A percentile compares a stretch with the other conserved stretches of the same genome.
Conservation (phyloP, 2,888 invertebrate genomes). For the Ichneumon xanthorius region DNA sequence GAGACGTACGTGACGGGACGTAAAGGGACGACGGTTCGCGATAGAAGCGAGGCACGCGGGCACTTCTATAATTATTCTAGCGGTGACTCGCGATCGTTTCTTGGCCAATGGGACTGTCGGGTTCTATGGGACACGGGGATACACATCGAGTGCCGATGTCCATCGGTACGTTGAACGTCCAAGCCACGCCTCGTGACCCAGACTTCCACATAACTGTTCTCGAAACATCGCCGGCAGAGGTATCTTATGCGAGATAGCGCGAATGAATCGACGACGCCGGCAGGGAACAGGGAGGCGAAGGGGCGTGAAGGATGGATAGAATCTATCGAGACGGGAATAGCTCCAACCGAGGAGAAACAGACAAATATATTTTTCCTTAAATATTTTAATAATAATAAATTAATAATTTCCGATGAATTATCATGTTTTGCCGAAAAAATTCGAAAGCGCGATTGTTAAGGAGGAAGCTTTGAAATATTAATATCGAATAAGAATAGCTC, state of each 20-base stretch:
- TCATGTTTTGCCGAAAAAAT: no score
- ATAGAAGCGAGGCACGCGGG: slow-evolving; percentile 68
- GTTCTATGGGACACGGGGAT: slow-evolving; percentile 81
- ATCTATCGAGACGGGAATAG: background rate
- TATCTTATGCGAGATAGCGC: slow-evolving; percentile 22
- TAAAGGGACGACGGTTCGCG: slow-evolving; percentile 59
- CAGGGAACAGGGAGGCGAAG: slow-evolving; percentile 21
- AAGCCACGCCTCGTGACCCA: slow-evolving; percentile 85
- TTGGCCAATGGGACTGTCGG: slow-evolving; percentile 84
- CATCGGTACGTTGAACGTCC: slow-evolving; percentile 71
- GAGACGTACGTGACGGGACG: slow-evolving; percentile 61
- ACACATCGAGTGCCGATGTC: slow-evolving; percentile 73
- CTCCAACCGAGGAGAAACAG: background rate
- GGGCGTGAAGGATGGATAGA: slow-evolving; percentile 38
- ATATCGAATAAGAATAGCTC: no score
- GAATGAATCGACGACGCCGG: slow-evolving; percentile 42
- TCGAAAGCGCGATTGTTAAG: no score
- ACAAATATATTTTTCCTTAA: background rate
- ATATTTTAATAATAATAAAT: no score
- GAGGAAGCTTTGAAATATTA: no score
- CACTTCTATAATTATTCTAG: slow-evolving; percentile 83
- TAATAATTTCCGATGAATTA: no score
- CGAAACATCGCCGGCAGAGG: slow-evolving; percentile 76
- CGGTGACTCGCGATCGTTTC: slow-evolving; percentile 81
- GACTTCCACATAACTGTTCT: slow-evolving; percentile 85